Evolutionary conservation across 2,797 vertebrate genomes (phyloP), one percentile per base, ranked within the genome.

Genomic region (Amblyraja radiata): DNA sequence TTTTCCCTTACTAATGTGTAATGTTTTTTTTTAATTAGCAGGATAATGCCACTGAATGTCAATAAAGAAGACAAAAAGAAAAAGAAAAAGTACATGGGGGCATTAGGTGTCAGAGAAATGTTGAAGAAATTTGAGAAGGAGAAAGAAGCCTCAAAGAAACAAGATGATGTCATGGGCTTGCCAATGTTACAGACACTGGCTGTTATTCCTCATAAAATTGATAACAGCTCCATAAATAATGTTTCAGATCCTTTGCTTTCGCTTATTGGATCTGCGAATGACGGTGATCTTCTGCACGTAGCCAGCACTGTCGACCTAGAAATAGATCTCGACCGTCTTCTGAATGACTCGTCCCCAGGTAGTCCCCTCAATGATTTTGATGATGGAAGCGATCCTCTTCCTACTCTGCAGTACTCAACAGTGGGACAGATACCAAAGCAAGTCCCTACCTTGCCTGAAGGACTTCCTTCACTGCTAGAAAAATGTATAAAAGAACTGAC

Each of bases 111-210:
- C 93, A 97, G 97, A 94, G 98, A 98, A 94, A 98, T 99, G 98
- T 94, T 99, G 93, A 98, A 97, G 93, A 98, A 97, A 94, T 99
- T 99, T 93, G 97, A 98, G 93, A 97, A 97, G 80, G 98, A 98
- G 95, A 99, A 99, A 84, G 97, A 97, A 79, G 96, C 96, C 80
- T 95, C 96, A 94, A 96, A 96, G 93, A 96, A 95, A 79, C 96
- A 95, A 78, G 95, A 97, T 9, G 96, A 97, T 2, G 96, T 95
- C 74, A 96, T 96, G 76, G 94, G 6, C 0, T 16, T 4, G 3
- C 14, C 93, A 3, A 84, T 94, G 28, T 95, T 94, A 0, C 93
- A 95, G 0, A 93, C 93, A 2, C 39, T 83, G 77, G 96, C 96
- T 23, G 93, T 94, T 0, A 90, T 95, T 11, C 94, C 94, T 90